Percentiles rank a stretch among this genome's conserved stretches.
phyloP scores from a whole-genome alignment of 1,140 invertebrate genomes.

The Ostrea denselamellosa region DNA sequence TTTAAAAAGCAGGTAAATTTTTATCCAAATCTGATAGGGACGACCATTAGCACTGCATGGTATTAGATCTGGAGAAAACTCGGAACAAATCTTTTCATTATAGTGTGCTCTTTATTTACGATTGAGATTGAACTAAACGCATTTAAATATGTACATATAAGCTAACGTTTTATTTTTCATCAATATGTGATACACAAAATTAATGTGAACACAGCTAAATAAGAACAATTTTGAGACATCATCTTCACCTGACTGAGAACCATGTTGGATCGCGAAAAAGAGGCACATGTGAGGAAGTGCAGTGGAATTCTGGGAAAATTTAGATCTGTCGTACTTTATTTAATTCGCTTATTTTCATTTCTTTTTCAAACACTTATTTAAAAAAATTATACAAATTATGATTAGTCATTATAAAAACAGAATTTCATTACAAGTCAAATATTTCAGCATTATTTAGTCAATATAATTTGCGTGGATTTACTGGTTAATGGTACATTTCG shows the following conservation, averaged over 20 bases:
- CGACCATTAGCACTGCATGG: no score
- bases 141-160: no score
- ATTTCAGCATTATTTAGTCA: no score
- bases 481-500: no score
- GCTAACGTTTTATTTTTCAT: no score
- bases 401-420: not conserved
- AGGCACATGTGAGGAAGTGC: constrained; percentile 34
- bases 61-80: no score
- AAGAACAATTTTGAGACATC: not conserved
- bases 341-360: not conserved
- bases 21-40: no score
- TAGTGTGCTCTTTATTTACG: no score
- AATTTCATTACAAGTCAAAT: not conserved
- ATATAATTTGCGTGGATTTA: no score
- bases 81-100: no score
- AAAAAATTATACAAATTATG: not conserved
- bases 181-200: not conserved
- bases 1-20: no score
- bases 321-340: not conserved
- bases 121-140: no score
- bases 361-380: not conserved
- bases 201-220: not conserved
- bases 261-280: constrained; percentile 37
- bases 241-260: constrained; percentile 35
- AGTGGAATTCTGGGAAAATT: constrained; percentile 5